A percentile compares a stretch with the other conserved stretches of the same genome.
Conservation (phyloP, 2,888 invertebrate genomes). For the Leucophenga maculata region DNA sequence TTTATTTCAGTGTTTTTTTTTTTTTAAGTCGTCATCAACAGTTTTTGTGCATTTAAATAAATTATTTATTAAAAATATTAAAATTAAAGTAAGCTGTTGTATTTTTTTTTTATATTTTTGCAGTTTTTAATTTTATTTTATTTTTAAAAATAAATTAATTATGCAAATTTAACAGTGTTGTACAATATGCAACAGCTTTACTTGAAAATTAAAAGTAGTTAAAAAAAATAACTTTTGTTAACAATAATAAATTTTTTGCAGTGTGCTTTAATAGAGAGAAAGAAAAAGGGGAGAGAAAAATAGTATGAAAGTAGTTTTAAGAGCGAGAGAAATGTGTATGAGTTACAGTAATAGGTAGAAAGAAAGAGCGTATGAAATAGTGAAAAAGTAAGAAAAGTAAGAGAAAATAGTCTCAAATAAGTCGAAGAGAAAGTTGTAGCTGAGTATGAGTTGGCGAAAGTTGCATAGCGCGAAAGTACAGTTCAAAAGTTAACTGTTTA, state of each 20-base stretch:
- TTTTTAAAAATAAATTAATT: constrained; percentile 38
- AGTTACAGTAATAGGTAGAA: neutral
- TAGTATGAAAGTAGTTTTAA: neutral
- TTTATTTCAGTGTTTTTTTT: constrained; percentile 39
- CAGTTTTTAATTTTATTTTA: neutral
- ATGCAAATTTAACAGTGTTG: constrained; percentile 6
- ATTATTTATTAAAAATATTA: neutral
- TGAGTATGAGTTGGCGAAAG: constrained; percentile 51
- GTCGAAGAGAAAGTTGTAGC: constrained; percentile 50
- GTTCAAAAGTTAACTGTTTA: constrained; percentile 29
- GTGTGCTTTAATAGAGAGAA: no score
- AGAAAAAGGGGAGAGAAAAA: neutral
- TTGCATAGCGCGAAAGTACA: constrained; percentile 37
- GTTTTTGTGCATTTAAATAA: constrained; percentile 38
- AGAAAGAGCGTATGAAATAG: constrained; percentile 44
- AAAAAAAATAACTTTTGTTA: neutral
- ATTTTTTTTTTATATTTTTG: constrained; percentile 46
- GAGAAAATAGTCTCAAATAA: constrained; percentile 3
- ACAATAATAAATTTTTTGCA: no score
- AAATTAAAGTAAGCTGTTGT: constrained; percentile 3
- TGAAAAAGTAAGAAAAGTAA: constrained; percentile 5
- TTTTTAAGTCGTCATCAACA: constrained; percentile 28
- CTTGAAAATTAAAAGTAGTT: neutral
- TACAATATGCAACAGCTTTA: no score
- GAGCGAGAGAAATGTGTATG: constrained; percentile 9